phyloP scores from a whole-genome alignment of 2,113 vertebrate genomes.

The Eublepharis macularius region DNA sequence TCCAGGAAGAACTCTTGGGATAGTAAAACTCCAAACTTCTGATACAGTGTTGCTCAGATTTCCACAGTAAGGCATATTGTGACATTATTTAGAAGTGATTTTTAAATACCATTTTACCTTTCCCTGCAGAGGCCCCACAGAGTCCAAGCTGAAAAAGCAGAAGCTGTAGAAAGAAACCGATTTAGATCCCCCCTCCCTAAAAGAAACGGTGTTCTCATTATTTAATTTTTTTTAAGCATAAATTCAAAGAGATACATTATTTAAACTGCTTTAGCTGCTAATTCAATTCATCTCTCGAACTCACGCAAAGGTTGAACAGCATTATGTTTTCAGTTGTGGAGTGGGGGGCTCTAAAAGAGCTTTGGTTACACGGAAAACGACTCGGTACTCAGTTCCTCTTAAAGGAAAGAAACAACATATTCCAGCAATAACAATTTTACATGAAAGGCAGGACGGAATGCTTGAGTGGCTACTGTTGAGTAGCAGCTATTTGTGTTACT shows the following conservation, averaged over 20 bases:
- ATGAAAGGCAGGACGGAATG: constrained; percentile 35
- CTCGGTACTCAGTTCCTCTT: constrained; percentile 14
- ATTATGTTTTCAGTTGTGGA: constrained; percentile 12
- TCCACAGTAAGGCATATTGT: not conserved
- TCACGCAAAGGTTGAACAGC: constrained; percentile 25
- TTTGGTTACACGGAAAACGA: constrained; percentile 12
- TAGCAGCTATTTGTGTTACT: not conserved
- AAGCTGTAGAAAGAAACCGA: constrained; percentile 26
- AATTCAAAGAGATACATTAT: constrained; percentile 44
- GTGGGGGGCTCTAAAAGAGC: not conserved
- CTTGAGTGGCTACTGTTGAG: constrained; percentile 2
- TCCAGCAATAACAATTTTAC: constrained; percentile 32
- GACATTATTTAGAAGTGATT: not conserved
- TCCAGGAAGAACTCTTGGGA: not conserved
- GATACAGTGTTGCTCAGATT: constrained; percentile 1
- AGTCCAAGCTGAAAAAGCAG: not conserved
- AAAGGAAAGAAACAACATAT: constrained; percentile 35
- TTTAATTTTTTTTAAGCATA: constrained; percentile 27
- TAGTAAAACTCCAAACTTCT: not conserved
- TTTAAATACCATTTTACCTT: constrained; percentile 18
- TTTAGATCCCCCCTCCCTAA: not conserved
- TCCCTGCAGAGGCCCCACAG: not conserved
- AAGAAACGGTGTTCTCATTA: not conserved
- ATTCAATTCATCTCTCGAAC: constrained; percentile 50
- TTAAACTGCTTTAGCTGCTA: constrained; percentile 51